Evolutionary conservation across 92 coral and sea anemone species (phyloP).

Genomic region (Heliopora coerulea): DNA sequence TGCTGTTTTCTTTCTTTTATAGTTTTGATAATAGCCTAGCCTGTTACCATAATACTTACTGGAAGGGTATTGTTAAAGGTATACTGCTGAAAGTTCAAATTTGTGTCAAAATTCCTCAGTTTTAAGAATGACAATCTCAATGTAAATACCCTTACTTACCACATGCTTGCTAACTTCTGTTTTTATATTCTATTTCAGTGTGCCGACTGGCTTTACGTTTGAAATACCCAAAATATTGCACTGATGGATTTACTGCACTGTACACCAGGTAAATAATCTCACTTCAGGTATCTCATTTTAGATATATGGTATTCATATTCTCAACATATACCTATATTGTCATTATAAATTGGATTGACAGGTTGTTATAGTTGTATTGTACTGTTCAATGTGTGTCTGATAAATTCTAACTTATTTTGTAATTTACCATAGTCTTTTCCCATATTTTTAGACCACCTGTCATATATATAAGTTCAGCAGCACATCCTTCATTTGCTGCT

Average conservation of each 20-base stretch:
- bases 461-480: slow-evolving; percentile 82
- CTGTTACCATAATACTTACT: slow-evolving; percentile 77
- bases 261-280: slow-evolving; percentile 88
- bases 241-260: slow-evolving; percentile 98
- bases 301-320: too few relatives aligned
- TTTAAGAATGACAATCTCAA: neutral
- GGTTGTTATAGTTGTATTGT: too few relatives aligned
- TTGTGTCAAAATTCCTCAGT: neutral
- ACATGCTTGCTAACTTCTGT: neutral
- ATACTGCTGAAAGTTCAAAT: neutral
- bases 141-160: neutral
- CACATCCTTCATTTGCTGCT: slow-evolving; percentile 68
- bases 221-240: slow-evolving; percentile 92
- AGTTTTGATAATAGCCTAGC: slow-evolving; percentile 88
- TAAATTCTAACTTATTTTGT: neutral
- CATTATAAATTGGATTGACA: too few relatives aligned
- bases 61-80: slow-evolving; percentile 95
- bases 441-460: slow-evolving; percentile 91
- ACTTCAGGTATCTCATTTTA: too few relatives aligned
- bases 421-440: too few relatives aligned
- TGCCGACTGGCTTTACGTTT: slow-evolving; percentile 85
- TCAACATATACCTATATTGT: too few relatives aligned
- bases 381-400: neutral
- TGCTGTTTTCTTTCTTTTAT: slow-evolving; percentile 15
- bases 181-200: slow-evolving; percentile 46